Percentiles rank a stretch among this genome's conserved stretches.
Evolutionary conservation across 2,888 invertebrate species (phyloP).

Genomic region (Agelastica alni): DNA sequence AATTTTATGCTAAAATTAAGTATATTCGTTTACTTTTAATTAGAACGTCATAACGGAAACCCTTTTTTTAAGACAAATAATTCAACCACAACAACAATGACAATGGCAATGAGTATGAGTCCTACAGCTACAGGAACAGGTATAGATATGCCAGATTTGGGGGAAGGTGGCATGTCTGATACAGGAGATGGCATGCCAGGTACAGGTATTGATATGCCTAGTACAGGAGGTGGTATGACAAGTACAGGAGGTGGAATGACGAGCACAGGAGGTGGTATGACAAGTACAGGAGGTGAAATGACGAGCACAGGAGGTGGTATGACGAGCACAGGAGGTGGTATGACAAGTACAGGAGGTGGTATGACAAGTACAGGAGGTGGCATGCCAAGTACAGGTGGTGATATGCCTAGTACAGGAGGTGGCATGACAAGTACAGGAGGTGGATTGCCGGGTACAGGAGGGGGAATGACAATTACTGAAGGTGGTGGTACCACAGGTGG

Average conservation of each 20-base stretch:
- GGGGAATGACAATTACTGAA: slow-evolving; percentile 34
- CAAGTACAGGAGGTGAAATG: slow-evolving; percentile 28
- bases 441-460: slow-evolving; percentile 39
- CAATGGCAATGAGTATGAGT: slow-evolving; percentile 57
- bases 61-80: slow-evolving; percentile 28
- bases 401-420: slow-evolving; percentile 27
- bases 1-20: background rate
- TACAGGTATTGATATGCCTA: slow-evolving; percentile 8
- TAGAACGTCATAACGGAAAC: background rate
- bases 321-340: slow-evolving; percentile 26
- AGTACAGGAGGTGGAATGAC: slow-evolving; percentile 24
- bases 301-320: slow-evolving; percentile 36
- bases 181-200: slow-evolving; percentile 19
- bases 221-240: slow-evolving; percentile 20
- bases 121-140: slow-evolving; percentile 51
- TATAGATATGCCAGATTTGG: slow-evolving; percentile 12
- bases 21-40: slow-evolving; percentile 1
- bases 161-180: slow-evolving; percentile 17
- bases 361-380: slow-evolving; percentile 20
- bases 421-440: slow-evolving; percentile 20
- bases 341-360: slow-evolving; percentile 13
- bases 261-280: slow-evolving; percentile 27
- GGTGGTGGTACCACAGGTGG: slow-evolving; percentile 28
- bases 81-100: slow-evolving; percentile 42
- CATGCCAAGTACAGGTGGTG: slow-evolving; percentile 23